A percentile compares a stretch with the other conserved stretches of the same genome.
Evolutionary conservation across 1,140 invertebrate species (phyloP).

Genomic region (Bombus consobrinus): DNA sequence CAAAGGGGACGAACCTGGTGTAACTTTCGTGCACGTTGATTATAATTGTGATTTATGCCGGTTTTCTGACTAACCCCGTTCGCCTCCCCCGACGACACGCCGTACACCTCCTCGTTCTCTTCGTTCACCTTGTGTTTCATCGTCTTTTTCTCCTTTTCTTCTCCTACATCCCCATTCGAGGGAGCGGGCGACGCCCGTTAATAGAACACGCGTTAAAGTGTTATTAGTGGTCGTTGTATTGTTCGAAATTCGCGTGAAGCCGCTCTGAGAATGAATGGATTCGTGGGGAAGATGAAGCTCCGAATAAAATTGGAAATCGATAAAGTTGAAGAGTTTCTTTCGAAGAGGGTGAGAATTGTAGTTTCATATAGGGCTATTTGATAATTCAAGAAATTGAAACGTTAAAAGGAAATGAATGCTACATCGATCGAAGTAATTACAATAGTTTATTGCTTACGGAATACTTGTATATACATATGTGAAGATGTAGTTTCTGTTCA

Average conservation of each 20-base stretch:
- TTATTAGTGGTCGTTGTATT: constrained; percentile 56
- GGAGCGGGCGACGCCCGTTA: constrained; percentile 40
- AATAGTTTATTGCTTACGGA: too few species aligned
- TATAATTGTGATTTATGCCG: constrained; percentile 75
- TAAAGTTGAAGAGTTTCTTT: not conserved
- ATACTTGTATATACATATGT: too few species aligned
- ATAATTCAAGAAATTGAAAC: not conserved
- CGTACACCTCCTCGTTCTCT: not conserved
- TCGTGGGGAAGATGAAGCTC: constrained; percentile 36
- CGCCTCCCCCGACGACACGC: not conserved
- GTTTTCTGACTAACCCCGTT: constrained; percentile 15
- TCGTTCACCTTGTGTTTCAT: not conserved
- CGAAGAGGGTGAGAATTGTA: not conserved
- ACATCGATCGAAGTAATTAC: too few species aligned
- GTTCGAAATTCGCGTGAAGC: constrained; percentile 36
- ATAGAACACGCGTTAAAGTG: constrained; percentile 64
- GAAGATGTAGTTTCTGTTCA: too few species aligned
- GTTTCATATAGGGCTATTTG: not conserved
- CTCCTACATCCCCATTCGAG: not conserved
- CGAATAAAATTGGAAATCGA: not conserved
- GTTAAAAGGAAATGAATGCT: not conserved
- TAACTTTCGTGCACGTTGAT: constrained; percentile 75
- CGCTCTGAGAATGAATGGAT: not conserved
- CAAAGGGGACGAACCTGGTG: constrained; percentile 57
- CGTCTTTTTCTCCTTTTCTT: constrained; percentile 28